These are phyloP conservation scores for Sphaeramia orbicularis DNA, from an alignment of 2,797 vertebrate genomes.

Conservation along the genomic window DNA sequence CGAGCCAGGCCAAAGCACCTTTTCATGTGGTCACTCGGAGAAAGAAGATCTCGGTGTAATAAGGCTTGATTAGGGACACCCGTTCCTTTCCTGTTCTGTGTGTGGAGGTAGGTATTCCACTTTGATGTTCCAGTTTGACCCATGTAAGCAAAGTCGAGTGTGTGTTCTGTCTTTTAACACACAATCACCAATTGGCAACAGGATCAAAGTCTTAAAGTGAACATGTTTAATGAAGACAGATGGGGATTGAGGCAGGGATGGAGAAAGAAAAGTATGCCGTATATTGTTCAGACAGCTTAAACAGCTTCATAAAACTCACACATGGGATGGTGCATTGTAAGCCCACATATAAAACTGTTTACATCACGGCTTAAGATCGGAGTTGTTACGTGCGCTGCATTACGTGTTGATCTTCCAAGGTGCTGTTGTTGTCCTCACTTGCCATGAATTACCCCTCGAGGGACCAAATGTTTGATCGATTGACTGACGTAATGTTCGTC, in stretches of 20 bases:
- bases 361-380: constrained; percentile 18
- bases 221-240: constrained; percentile 71
- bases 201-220: constrained; percentile 62
- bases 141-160: constrained; percentile 43
- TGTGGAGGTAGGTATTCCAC: constrained; percentile 39
- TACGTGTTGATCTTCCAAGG: no score
- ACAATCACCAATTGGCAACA: constrained; percentile 69
- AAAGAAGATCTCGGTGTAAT: constrained; percentile 63
- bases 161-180: constrained; percentile 75
- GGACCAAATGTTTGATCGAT: no score
- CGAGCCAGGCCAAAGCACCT: constrained; percentile 49
- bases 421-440: no score
- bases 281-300: constrained; percentile 36
- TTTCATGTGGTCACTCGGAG: constrained; percentile 65
- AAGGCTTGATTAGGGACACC: constrained; percentile 71
- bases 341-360: constrained; percentile 42
- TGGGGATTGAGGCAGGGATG: constrained; percentile 41
- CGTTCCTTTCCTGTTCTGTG: constrained; percentile 49
- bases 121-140: constrained; percentile 67
- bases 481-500: no score
- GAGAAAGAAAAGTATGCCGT: constrained; percentile 36
- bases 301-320: constrained; percentile 52
- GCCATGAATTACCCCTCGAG: no score
- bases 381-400: no score
- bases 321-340: constrained; percentile 33